Evolutionary conservation across 2,888 invertebrate genomes (phyloP).

Genomic region (Ectobius pallidus): DNA sequence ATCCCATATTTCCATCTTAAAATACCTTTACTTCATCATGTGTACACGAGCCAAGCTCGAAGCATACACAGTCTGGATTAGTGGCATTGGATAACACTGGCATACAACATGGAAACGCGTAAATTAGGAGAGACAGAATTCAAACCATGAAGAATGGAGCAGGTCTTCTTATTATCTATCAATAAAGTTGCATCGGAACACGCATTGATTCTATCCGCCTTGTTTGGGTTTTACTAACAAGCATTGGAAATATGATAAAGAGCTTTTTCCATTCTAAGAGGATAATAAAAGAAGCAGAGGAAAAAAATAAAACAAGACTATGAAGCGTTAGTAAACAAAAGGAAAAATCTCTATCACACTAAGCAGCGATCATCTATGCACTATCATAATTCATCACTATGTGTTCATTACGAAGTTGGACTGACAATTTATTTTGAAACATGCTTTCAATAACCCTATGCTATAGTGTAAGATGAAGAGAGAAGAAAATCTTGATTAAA

Average conservation of each 20-base stretch:
- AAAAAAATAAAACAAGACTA: conserved; percentile 2
- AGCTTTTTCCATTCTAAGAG: background rate
- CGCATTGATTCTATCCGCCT: background rate
- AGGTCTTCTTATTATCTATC: background rate
- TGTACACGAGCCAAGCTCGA: no score
- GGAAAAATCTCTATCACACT: background rate
- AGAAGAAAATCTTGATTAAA: background rate
- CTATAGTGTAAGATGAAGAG: background rate
- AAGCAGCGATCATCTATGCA: background rate
- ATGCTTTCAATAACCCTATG: background rate
- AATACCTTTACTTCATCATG: no score
- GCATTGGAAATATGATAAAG: conserved; percentile 23
- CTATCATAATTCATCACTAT: background rate
- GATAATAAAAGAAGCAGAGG: background rate
- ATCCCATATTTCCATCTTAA: no score
- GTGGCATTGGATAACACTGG: no score
- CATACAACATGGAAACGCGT: background rate
- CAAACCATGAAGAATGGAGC: background rate
- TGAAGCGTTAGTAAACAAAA: background rate
- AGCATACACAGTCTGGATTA: no score
- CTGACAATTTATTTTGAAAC: conserved; percentile 7
- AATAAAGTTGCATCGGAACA: background rate
- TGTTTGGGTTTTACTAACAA: conserved; percentile 25
- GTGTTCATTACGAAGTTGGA: background rate
- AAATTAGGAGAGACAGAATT: background rate